phyloP scores from a whole-genome alignment of 2,113 vertebrate species.

The Mus musculus region DNA sequence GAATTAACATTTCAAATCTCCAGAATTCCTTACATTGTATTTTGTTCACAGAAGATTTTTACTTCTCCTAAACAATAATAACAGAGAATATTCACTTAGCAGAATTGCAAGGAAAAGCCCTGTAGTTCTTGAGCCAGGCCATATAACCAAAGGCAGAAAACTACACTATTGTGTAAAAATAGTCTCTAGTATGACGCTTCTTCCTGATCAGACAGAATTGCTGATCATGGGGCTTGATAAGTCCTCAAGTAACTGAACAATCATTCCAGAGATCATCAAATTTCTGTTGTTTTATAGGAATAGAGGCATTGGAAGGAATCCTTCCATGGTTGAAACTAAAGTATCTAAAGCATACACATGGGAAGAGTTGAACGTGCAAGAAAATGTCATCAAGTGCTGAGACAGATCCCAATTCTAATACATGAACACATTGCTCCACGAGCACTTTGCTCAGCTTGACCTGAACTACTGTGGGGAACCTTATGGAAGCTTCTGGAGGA shows the following conservation, averaged over 20 bases:
- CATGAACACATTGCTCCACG: too few relatives aligned
- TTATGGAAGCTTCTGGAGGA: not conserved
- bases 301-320: not conserved
- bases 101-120: not conserved
- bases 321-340: not conserved
- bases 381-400: not conserved
- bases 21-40: not conserved
- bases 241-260: not conserved
- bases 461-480: too few relatives aligned
- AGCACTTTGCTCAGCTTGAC: not conserved
- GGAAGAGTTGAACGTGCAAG: not conserved
- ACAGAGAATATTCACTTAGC: not conserved
- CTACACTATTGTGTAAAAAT: not conserved
- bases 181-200: not conserved
- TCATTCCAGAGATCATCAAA: not conserved
- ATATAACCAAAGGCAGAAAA: not conserved
- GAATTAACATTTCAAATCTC: not conserved
- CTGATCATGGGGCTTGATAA: not conserved
- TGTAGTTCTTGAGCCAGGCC: not conserved
- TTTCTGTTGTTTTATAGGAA: not conserved
- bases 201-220: not conserved
- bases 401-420: not conserved
- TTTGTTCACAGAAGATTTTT: not conserved
- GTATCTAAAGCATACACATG: not conserved
- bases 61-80: not conserved